Base-by-base conservation (phyloP, 2,888 invertebrate species). In the Aethes cnicana region DNA sequence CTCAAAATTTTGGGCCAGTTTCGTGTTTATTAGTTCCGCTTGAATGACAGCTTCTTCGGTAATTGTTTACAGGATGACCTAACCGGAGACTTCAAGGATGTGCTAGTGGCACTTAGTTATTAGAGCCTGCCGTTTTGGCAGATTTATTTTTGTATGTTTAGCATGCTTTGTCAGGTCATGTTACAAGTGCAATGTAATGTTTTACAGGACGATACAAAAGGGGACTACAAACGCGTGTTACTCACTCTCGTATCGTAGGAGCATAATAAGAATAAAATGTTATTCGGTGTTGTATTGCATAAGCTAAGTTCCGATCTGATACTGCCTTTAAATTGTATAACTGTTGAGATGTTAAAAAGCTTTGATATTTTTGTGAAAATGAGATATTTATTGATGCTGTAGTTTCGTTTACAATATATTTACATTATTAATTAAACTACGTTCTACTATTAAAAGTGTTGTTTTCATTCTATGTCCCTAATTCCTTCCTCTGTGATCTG, bases 151-250 rank as follows among this genome's bases (percentile, higher is more conserved):
- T 57, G 53, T 56, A 55, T 47, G 47, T 74, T 69, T 69, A 72
- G 81, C 79, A 77, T 81, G 80, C 65, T 66, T 58, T 67, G 61
- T 53, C 61, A 66, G 67, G 65, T 39, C 25, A 43, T 46, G 44
- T 61, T 61, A 63, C 62, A 65, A 64, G 77, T 78, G 72, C 77
- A 76, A 79, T 84, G 76, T 83, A 77, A 81, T 82, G 74, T 77
- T 84, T 90, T 91, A 75, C 92, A 93, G 92, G 92, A 92, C 72
- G 94, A 94, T 84, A 87, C 92, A 66, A 92, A 92, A 69, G 94
- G 94, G 48, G 94, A 94, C 88, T 93, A 93, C 90, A 91, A 92
- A 84, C 90, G 92, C 69, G 91, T 92, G 64, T 91, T 94, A 81
- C 89, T 93, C 61, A 91, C 91, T 62, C 62, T 93, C 69, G 84